Evolutionary conservation across 2,888 invertebrate species (phyloP), one percentile per base, ranked within the genome.

Genomic region (Agrochola macilenta): DNA sequence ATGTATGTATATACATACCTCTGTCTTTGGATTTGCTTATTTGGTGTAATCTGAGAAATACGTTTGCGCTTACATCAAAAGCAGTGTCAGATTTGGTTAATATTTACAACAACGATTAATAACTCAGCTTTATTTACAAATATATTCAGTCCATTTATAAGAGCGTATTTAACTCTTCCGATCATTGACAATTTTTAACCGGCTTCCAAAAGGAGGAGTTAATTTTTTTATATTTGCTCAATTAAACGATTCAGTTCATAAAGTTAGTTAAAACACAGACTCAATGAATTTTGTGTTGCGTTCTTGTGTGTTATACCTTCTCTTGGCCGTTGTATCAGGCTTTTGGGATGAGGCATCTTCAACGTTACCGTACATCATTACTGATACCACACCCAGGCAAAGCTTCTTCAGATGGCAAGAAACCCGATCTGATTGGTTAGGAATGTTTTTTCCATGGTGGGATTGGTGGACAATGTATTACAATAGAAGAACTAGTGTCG

Each of bases 371-470:
- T 2, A 0, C 0, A 0, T 20, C 0, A 65, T n/a, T 0, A 35
- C 8, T 0, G 83, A 83, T 20, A 0, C 0, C 0, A 0, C 0
- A 1, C 78, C 69, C 11, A 52, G 83, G 5, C 52, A 69, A 20
- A 84, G 84, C 12, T 83, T 83, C 64, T 91, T 91, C 65, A 78
- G 88, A 57, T 91, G 91, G 91, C 88, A 87, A 58, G 82, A 79
- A 68, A 35, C 68, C 5, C 76, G 78, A 14, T 52, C 70, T 0
- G 23, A 5, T 2, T 79, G n/a, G 43, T 2, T 23, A 58, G n/a
- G 0, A 72, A 43, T 65, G 65, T 76, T 46, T 78, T 65, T 1
- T 0, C 60, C 58, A 0, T 74, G 9, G 20, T 77, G 52, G 66
- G 86, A 90, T 52, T 91, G 90, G 90, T 0, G 0, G 0, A 1